These are phyloP conservation scores for Triplophysa siluroides DNA, from an alignment of 2,113 vertebrate genomes.

Conservation along the genomic window DNA sequence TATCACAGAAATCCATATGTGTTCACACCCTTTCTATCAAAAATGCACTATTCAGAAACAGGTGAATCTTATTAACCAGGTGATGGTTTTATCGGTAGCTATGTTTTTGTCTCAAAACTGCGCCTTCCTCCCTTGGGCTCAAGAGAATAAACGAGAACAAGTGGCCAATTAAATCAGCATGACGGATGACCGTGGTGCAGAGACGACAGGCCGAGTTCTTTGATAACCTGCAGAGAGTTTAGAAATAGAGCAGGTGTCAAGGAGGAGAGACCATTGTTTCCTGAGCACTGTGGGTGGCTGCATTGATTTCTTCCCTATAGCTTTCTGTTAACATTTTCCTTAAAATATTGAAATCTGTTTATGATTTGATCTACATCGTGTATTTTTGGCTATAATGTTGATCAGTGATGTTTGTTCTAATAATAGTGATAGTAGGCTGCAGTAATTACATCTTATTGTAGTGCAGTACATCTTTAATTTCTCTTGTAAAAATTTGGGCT, in stretches of 20 bases:
- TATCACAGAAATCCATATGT: neutral
- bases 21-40: neutral
- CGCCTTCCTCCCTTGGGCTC: conserved; percentile 27
- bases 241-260: conserved; percentile 48
- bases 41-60: neutral
- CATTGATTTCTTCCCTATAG: conserved; percentile 32
- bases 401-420: neutral
- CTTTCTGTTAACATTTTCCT: conserved; percentile 36
- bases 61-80: conserved; percentile 10
- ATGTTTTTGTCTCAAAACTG: conserved; percentile 42
- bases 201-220: conserved; percentile 41
- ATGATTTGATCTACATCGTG: neutral
- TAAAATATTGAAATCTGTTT: neutral
- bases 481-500: too few species aligned
- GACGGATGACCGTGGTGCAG: conserved; percentile 45
- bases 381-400: neutral
- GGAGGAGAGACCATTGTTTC: conserved; percentile 44
- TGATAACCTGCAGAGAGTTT: conserved; percentile 43
- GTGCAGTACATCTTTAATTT: too few species aligned
- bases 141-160: conserved; percentile 48
- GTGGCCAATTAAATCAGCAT: conserved; percentile 55
- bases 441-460: too few species aligned
- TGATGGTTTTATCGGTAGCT: conserved; percentile 6
- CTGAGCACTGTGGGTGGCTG: conserved; percentile 29
- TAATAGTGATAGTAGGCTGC: too few species aligned